These are phyloP conservation scores for Megaleporinus macrocephalus DNA, from an alignment of 2,113 vertebrate genomes.

Conservation along the genomic window DNA sequence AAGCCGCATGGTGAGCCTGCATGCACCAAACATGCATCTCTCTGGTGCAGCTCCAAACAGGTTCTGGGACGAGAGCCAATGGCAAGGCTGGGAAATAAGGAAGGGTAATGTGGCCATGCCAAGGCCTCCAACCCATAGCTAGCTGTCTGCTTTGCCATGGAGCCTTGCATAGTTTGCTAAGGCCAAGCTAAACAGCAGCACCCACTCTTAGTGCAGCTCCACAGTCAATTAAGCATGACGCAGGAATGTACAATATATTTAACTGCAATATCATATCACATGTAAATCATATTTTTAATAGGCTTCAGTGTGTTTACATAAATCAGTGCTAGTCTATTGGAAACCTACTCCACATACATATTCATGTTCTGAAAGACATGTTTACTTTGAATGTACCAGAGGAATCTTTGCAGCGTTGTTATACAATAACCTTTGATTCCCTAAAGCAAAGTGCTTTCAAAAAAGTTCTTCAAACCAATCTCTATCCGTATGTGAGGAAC, in stretches of 20 bases:
- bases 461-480: too few species aligned
- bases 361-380: too few species aligned
- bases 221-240: not conserved
- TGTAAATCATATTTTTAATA: not conserved
- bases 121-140: slow-evolving; percentile 63
- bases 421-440: too few species aligned
- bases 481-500: too few species aligned
- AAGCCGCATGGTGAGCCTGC: slow-evolving; percentile 71
- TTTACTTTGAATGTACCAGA: too few species aligned
- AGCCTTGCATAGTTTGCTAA: slow-evolving; percentile 39
- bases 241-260: not conserved
- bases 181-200: slow-evolving; percentile 65
- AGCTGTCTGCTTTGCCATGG: slow-evolving; percentile 59
- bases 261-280: too few species aligned
- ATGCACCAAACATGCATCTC: slow-evolving; percentile 67
- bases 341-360: too few species aligned
- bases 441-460: too few species aligned
- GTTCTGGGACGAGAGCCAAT: slow-evolving; percentile 71
- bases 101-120: slow-evolving; percentile 49
- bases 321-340: not conserved
- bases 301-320: not conserved
- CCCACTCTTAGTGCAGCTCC: not conserved
- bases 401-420: too few species aligned
- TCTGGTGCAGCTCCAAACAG: slow-evolving; percentile 64
- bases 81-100: slow-evolving; percentile 37